phyloP scores from a whole-genome alignment of 2,797 vertebrate genomes.

The Scomberomorus guttatus region DNA sequence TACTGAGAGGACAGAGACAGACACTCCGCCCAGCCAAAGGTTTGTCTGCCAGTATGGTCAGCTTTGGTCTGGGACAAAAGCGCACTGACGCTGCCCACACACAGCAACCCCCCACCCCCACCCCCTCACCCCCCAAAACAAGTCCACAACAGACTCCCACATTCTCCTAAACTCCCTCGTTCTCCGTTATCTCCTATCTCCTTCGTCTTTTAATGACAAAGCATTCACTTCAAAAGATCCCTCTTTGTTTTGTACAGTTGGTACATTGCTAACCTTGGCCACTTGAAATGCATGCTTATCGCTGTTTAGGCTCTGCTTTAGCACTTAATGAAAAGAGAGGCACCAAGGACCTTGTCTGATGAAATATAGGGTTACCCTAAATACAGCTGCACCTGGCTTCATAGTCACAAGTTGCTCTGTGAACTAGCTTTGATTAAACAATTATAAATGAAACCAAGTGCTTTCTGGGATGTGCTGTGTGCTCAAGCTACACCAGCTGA shows the following conservation, averaged over 20 bases:
- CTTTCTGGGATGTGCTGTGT: neutral
- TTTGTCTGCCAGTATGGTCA: slow-evolving; percentile 83
- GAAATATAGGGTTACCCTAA: slow-evolving; percentile 10
- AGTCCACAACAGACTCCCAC: slow-evolving; percentile 75
- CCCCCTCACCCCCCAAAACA: slow-evolving; percentile 43
- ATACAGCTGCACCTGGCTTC: slow-evolving; percentile 26
- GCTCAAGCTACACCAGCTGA: neutral
- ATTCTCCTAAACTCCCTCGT: slow-evolving; percentile 68
- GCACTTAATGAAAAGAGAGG: slow-evolving; percentile 22
- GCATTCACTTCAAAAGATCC: slow-evolving; percentile 49
- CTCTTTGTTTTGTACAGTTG: slow-evolving; percentile 52
- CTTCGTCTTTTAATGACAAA: slow-evolving; percentile 59
- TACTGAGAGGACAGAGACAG: slow-evolving; percentile 85
- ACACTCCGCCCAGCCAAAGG: slow-evolving; percentile 83
- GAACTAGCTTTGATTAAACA: slow-evolving; percentile 13
- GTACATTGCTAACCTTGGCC: slow-evolving; percentile 44
- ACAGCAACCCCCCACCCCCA: slow-evolving; percentile 54
- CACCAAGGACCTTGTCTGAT: slow-evolving; percentile 7
- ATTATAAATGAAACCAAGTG: slow-evolving; percentile 9
- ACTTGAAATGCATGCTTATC: slow-evolving; percentile 53
- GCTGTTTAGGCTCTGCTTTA: slow-evolving; percentile 47
- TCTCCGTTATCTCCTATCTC: slow-evolving; percentile 59
- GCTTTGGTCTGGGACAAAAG: slow-evolving; percentile 84
- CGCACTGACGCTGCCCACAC: slow-evolving; percentile 79
- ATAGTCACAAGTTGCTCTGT: neutral